Evolutionary conservation across 2,797 vertebrate genomes (phyloP), one percentile per base, ranked within the genome.

Genomic region (Australoheros facetus): DNA sequence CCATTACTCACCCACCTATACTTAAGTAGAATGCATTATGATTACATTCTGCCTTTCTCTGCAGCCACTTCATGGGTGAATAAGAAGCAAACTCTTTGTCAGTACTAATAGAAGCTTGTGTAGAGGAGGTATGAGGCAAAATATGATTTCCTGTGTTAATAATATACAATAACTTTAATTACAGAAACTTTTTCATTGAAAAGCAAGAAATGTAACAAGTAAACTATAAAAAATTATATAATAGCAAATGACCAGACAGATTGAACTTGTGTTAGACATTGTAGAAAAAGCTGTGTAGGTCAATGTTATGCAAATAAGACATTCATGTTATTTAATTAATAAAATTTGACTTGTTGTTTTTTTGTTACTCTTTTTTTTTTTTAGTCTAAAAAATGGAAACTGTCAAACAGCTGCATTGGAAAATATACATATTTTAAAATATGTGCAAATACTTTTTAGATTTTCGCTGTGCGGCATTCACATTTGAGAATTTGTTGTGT

Each of bases 1-100:
- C 79, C 58, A 55, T 88, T 59, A 82, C 59, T 66, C 69, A 81
- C 48, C 53, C 59, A 58, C 72, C 58, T 54, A 54, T 56, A 69
- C 26, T 56, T 71, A 54, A 62, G 45, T 21, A 51, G n/a, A 79
- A 77, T 53, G 34, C 19, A 74, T 73, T 78, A 45, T 2, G 12
- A 58, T 73, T 56, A 62, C 30, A n/a, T 48, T 60, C 21, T 28
- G 76, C 2, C 19, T 80, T 57, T 75, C 28, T 7, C 19, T 56
- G 72, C 17, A 54, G 17, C 23, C 56, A 37, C 55, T 30, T 69
- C 32, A 54, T 11, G 45, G 7, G 10, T 58, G 23, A 11, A 71
- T 23, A 54, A 58, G 14, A 45, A 34, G 42, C 72, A 57, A n/a
- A 28, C 7, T 7, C 1, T 0, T 0, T 62, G 9, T 64, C 28